These are phyloP conservation scores for Tupiocoris notatus DNA, from an alignment of 2,888 invertebrate species.

Conservation along the genomic window DNA sequence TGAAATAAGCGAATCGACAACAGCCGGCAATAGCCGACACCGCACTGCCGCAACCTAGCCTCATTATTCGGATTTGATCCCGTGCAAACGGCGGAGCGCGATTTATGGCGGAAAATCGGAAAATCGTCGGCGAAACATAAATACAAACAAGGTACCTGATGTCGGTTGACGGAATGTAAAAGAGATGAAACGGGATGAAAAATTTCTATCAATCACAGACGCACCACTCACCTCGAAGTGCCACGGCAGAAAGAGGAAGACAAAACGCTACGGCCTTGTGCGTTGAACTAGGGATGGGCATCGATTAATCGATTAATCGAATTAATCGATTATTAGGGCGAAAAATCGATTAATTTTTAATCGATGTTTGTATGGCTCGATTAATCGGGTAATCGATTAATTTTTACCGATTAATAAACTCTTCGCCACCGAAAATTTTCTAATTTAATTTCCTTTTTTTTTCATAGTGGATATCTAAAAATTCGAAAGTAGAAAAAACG, in stretches of 20 bases:
- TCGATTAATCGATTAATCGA: no score
- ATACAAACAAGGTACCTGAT: constrained; percentile 6
- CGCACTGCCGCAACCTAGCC: constrained; percentile 13
- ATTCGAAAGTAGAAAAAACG: no score
- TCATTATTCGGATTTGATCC: constrained; percentile 1
- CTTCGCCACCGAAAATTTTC: no score
- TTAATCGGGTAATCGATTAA: no score
- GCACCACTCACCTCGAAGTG: constrained; percentile 53
- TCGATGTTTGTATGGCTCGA: no score
- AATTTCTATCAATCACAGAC: constrained; percentile 41
- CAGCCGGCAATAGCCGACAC: constrained; percentile 16
- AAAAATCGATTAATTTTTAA: no score
- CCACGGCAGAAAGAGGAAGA: constrained; percentile 54
- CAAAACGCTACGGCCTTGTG: constrained; percentile 51
- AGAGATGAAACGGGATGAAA: constrained; percentile 38
- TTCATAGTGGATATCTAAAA: no score
- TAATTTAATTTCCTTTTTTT: no score
- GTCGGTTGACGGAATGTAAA: constrained; percentile 15
- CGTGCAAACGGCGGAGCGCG: neutral
- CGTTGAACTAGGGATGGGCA: no score
- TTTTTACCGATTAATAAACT: no score
- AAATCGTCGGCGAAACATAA: neutral
- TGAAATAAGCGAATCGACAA: neutral
- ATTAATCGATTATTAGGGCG: no score
- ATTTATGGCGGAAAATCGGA: neutral